phyloP scores from a whole-genome alignment of 2,888 invertebrate genomes.

The Phytoseiulus persimilis region DNA sequence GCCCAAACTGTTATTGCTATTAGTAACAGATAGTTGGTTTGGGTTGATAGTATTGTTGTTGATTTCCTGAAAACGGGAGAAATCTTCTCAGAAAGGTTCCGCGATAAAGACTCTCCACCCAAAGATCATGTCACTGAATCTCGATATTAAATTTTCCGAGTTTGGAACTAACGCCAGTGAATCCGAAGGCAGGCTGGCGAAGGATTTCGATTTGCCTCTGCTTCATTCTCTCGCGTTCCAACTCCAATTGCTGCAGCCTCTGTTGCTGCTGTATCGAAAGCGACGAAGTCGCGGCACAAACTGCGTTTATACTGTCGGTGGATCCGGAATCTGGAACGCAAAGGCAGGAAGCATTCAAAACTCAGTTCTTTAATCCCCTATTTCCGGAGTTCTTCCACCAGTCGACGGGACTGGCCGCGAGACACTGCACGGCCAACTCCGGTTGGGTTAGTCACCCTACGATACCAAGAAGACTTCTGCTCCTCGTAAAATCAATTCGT shows the following conservation, averaged over 20 bases:
- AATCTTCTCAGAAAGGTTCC: no score
- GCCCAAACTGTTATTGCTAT: not conserved
- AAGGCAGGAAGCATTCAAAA: not conserved
- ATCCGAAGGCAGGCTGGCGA: constrained; percentile 57
- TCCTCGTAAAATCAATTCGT: not conserved
- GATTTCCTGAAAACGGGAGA: not conserved
- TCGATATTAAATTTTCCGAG: not conserved
- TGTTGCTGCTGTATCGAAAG: constrained; percentile 57
- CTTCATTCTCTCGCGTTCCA: constrained; percentile 78
- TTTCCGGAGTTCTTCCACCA: constrained; percentile 50
- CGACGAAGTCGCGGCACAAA: constrained; percentile 13
- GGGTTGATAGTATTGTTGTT: constrained; percentile 34
- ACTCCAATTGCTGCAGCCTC: constrained; percentile 60
- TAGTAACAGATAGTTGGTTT: not conserved
- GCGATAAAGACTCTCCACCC: no score
- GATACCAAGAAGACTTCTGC: not conserved
- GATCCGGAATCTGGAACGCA: constrained; percentile 41
- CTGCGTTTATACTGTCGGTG: constrained; percentile 43
- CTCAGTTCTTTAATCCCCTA: constrained; percentile 48
- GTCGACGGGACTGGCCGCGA: no score
- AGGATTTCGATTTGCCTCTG: constrained; percentile 80
- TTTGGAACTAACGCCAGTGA: not conserved
- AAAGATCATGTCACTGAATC: no score
- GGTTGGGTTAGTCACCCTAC: not conserved
- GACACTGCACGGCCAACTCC: not conserved